Base-by-base conservation (phyloP, 2,113 vertebrate genomes). In the Egretta garzetta region DNA sequence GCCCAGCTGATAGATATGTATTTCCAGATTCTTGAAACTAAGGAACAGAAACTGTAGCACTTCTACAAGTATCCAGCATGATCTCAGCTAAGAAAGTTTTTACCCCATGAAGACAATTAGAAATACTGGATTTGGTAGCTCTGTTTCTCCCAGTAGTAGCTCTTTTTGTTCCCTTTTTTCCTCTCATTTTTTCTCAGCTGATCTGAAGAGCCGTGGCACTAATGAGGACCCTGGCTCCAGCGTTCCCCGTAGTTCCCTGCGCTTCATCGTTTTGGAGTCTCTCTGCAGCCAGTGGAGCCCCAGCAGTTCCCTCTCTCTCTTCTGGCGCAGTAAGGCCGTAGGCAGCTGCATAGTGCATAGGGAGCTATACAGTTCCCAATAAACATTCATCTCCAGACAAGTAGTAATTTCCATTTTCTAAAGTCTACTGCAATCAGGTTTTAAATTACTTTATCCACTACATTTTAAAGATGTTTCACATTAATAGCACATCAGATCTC, bases 11-110 rank as follows among this genome's bases (percentile, higher is more conserved):
- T 30, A 64, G 24, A 19, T 50, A n/a, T 0, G 1, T 39, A 47
- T 76, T 83, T 90, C 43, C 50, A 76, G 35, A 74, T 62, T 88
- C 45, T 86, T 66, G 26, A 92, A 71, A 14, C 3, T 80, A 17
- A 72, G 7, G 13, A 30, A 15, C 1, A 2, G 43, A 81, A 86
- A 68, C 0, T 0, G 8, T 20, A 72, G 12, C 12, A n/a, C 4
- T 79, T 75, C 39, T 67, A 22, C 35, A 73, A 86, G 18, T 73
- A 47, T 47, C 58, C 1, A 1, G 37, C 4, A 6, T 12, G 15
- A 49, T 32, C 21, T 10, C 21, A 66, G 11, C 32, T 52, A 73
- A 39, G 39, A 18, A 80, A 70, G 3, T 12, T 67, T 87, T 85
- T 87, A 2, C 15, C 79, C 15, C 26, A 7, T 18, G 5, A 55